phyloP scores from a whole-genome alignment of 1,140 invertebrate genomes.

The Fopius arisanus region DNA sequence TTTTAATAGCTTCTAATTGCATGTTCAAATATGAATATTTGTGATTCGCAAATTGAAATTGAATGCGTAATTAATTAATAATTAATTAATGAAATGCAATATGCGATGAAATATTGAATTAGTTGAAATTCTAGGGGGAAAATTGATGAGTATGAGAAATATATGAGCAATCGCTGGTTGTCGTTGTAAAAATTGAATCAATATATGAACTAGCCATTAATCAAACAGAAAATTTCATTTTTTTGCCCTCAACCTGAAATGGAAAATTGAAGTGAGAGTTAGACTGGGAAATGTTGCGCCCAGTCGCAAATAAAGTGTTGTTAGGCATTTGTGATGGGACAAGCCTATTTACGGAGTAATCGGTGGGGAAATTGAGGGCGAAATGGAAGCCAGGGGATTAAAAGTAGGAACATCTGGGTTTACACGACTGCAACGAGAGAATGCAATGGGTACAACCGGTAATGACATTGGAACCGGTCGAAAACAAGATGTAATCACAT shows the following conservation, averaged over 20 bases:
- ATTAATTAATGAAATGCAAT: no score
- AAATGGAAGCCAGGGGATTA: constrained; percentile 1
- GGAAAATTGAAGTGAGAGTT: neutral
- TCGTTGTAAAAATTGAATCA: constrained; percentile 15
- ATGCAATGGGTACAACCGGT: neutral
- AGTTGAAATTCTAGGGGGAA: no score
- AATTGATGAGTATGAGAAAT: neutral
- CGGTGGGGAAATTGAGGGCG: neutral
- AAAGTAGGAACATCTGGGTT: neutral
- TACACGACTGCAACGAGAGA: neutral
- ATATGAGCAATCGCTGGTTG: neutral
- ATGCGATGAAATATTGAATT: no score
- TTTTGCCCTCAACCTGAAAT: neutral
- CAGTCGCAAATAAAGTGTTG: neutral
- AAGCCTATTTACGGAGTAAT: constrained; percentile 27
- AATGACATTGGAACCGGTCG: neutral
- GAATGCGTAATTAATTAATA: no score
- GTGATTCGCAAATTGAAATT: no score
- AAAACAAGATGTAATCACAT: no score
- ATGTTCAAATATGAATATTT: no score
- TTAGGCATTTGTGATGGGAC: constrained; percentile 2
- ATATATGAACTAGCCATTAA: constrained; percentile 31
- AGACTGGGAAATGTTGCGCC: neutral
- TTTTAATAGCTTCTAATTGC: no score
- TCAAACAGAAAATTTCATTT: constrained; percentile 22